Evolutionary conservation across 2,113 vertebrate species (phyloP).

Genomic region (Rissa tridactyla): DNA sequence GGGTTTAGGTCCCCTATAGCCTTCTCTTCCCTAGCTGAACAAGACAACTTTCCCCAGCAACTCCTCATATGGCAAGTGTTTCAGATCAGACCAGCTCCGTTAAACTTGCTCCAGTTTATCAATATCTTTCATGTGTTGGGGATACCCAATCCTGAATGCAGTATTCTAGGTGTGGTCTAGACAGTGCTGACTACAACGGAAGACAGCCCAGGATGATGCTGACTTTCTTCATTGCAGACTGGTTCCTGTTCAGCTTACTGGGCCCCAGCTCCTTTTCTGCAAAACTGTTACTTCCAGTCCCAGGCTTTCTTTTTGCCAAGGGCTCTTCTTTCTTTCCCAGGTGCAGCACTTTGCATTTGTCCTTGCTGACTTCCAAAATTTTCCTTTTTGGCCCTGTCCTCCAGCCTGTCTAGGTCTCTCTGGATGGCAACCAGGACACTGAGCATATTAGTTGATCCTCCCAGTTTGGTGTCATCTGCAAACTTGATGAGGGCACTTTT

Average conservation of each 20-base stretch:
- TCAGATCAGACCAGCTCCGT: not conserved
- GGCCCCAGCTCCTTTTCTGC: not conserved
- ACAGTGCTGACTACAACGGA: not conserved
- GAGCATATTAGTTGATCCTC: not conserved
- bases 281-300: not conserved
- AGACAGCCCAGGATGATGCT: not conserved
- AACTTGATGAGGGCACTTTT: not conserved
- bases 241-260: not conserved
- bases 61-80: not conserved
- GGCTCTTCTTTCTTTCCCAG: not conserved
- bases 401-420: not conserved
- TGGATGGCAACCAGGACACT: not conserved
- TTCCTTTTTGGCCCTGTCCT: not conserved
- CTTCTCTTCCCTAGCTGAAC: not conserved
- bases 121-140: not conserved
- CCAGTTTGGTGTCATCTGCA: not conserved
- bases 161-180: not conserved
- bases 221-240: not conserved
- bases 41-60: not conserved
- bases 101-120: not conserved
- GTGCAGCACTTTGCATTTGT: not conserved
- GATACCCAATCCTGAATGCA: not conserved
- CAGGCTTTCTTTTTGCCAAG: not conserved
- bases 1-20: not conserved
- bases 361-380: not conserved